These are phyloP conservation scores for Tragulus kanchil DNA, from an alignment of 2,113 vertebrate species.

Conservation along the genomic window DNA sequence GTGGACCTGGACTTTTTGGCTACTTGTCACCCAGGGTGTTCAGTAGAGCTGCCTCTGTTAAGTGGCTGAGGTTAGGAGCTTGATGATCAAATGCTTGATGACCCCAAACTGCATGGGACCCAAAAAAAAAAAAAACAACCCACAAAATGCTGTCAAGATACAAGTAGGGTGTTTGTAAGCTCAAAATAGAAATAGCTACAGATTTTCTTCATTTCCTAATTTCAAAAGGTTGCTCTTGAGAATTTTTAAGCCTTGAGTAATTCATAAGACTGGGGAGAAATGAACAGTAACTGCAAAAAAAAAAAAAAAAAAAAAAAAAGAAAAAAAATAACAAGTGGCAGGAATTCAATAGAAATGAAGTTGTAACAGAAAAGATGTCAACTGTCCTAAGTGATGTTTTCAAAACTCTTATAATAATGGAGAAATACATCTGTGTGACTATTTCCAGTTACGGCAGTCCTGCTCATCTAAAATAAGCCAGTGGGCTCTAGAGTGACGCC, in stretches of 20 bases:
- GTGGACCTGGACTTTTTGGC: neutral
- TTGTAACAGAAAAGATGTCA: neutral
- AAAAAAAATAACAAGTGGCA: neutral
- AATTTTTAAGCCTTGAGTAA: neutral
- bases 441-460: neutral
- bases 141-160: neutral
- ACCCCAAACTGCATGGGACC: neutral
- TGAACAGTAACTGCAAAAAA: neutral
- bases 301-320: no score
- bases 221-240: neutral
- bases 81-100: neutral
- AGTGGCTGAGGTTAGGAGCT: neutral
- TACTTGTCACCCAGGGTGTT: accelerated
- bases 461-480: neutral
- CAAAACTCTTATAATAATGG: neutral
- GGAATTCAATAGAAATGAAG: neutral
- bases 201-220: neutral
- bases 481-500: neutral
- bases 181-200: neutral
- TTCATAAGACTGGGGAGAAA: neutral
- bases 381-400: neutral
- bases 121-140: neutral
- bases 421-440: neutral
- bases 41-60: neutral
- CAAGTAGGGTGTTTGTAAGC: neutral